phyloP scores from a whole-genome alignment of 2,888 invertebrate genomes.

The Bombyx huttoni region DNA sequence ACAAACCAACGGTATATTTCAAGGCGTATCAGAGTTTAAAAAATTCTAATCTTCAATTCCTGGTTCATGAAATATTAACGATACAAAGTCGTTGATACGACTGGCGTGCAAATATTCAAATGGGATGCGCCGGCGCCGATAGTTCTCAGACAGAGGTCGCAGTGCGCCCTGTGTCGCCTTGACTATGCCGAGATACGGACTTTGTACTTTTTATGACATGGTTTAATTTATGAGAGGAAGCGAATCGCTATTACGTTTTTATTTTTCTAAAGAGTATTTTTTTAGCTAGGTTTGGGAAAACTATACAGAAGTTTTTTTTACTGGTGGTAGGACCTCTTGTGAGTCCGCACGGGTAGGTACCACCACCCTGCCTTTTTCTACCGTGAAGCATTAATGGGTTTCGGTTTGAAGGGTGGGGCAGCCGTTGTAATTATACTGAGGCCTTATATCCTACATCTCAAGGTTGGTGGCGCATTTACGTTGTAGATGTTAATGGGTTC shows the following conservation, averaged over 20 bases:
- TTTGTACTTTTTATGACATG: constrained; percentile 8
- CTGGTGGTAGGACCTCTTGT: too few species aligned
- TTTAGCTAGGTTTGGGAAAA: not conserved
- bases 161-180: constrained; percentile 42
- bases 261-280: not conserved
- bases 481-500: too few species aligned
- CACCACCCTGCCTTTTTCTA: too few species aligned
- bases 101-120: constrained; percentile 39
- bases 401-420: too few species aligned
- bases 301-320: too few species aligned
- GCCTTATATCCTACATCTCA: too few species aligned
- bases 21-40: constrained; percentile 5
- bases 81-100: constrained; percentile 23
- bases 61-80: constrained; percentile 60
- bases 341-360: too few species aligned
- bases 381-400: too few species aligned
- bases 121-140: constrained; percentile 37
- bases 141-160: constrained; percentile 38
- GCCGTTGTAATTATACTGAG: too few species aligned
- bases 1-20: not conserved
- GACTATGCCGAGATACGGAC: constrained; percentile 29
- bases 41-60: constrained; percentile 48
- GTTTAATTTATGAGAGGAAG: constrained; percentile 13
- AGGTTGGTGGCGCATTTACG: too few species aligned
- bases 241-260: constrained; percentile 6